Evolutionary conservation across 2,888 invertebrate species (phyloP).

Genomic region (Prionchulus punctatus): DNA sequence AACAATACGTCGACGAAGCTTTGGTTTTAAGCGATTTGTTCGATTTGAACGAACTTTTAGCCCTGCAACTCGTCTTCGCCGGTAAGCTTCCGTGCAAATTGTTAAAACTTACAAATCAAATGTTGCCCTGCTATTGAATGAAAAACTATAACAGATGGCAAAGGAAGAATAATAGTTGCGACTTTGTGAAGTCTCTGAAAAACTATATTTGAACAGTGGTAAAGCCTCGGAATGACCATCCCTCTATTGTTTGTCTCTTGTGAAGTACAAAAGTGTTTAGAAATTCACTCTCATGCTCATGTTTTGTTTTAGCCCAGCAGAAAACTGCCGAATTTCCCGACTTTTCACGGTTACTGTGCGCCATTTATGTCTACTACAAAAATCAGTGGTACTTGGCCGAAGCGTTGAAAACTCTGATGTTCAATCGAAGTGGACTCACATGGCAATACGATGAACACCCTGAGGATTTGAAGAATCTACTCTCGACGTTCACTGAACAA

Average conservation of each 20-base stretch:
- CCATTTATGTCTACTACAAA: not conserved
- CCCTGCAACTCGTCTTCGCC: slow-evolving; percentile 69
- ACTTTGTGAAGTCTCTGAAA: not conserved
- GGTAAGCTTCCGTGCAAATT: slow-evolving; percentile 30
- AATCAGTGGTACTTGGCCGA: not conserved
- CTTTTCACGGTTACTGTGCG: not conserved
- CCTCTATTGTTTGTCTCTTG: not conserved
- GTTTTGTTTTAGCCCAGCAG: not conserved
- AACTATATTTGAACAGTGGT: not conserved
- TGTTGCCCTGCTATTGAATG: too few relatives aligned
- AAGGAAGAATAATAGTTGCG: not conserved
- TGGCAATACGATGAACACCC: not conserved
- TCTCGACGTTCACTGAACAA: not conserved
- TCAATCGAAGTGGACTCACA: not conserved
- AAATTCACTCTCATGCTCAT: not conserved
- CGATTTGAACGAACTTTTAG: slow-evolving; percentile 72
- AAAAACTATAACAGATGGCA: too few relatives aligned
- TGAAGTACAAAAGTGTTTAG: not conserved
- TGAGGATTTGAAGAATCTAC: not conserved
- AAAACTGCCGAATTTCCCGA: not conserved
- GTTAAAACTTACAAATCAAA: too few relatives aligned
- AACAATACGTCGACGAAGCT: slow-evolving; percentile 73
- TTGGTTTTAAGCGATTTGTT: slow-evolving; percentile 88
- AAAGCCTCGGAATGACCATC: not conserved
- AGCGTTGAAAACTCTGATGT: not conserved